Conservation (phyloP, 2,113 vertebrate genomes). For the Prietella phreatophila region DNA sequence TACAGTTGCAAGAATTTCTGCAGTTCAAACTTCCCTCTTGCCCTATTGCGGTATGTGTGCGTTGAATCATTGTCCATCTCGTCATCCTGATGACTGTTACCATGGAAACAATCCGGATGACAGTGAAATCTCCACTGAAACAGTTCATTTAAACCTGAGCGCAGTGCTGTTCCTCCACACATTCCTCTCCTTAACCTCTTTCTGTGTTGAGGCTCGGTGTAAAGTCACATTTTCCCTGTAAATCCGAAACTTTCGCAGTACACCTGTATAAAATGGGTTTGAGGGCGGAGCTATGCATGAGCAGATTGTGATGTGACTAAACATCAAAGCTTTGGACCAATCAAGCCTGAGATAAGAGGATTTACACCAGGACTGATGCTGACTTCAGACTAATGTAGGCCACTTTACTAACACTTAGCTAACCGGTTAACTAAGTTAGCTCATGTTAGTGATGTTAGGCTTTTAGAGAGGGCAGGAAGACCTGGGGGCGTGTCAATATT, state of each 20-base stretch:
- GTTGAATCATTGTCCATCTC: slow-evolving; percentile 41
- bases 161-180: background rate
- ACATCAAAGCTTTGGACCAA: background rate
- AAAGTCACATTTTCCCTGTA: background rate
- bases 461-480: background rate
- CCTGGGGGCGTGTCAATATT: background rate
- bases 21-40: slow-evolving; percentile 1
- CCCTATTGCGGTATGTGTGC: background rate
- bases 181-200: background rate
- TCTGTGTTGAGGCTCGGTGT: background rate
- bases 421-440: background rate
- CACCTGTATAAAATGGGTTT: background rate
- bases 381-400: background rate
- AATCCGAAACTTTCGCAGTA: background rate
- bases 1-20: slow-evolving; percentile 8
- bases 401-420: background rate
- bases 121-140: background rate
- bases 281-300: background rate
- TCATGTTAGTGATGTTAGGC: background rate
- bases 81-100: slow-evolving; percentile 64
- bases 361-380: background rate
- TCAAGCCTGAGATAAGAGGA: background rate
- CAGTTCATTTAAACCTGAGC: background rate
- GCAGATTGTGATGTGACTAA: background rate
- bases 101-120: slow-evolving; percentile 67